Percentiles rank a stretch among this genome's conserved stretches.
Conservation (phyloP, 1,140 invertebrate species). For the Cydia fagiglandana region DNA sequence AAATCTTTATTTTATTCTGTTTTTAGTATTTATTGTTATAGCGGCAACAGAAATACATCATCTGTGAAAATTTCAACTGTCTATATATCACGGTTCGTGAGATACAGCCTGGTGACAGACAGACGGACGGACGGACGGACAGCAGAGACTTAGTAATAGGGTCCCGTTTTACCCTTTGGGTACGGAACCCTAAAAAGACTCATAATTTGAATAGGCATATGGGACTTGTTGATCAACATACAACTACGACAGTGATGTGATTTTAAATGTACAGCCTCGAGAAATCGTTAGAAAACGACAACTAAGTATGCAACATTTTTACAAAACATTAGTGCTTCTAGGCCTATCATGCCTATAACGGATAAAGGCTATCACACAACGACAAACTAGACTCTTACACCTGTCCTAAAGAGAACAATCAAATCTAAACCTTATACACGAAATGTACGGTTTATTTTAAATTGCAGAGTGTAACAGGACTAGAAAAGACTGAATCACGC, state of each 20-base stretch:
- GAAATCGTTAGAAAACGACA: neutral
- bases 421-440: neutral
- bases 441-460: slow-evolving; percentile 9
- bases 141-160: too few species aligned
- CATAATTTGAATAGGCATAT: neutral
- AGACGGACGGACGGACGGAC: too few species aligned
- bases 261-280: neutral
- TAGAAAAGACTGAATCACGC: slow-evolving; percentile 38
- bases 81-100: too few species aligned
- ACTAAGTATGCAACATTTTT: slow-evolving; percentile 10
- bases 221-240: neutral
- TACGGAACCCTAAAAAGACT: too few species aligned
- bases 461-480: neutral
- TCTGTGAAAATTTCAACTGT: too few species aligned
- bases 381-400: neutral
- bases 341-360: neutral
- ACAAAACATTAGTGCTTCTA: neutral
- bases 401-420: neutral
- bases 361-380: slow-evolving; percentile 15
- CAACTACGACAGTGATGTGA: neutral
- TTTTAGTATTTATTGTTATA: too few species aligned
- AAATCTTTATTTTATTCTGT: too few species aligned
- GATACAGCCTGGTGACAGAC: too few species aligned
- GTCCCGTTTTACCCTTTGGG: too few species aligned
- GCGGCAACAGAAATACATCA: too few species aligned